A percentile compares a stretch with the other conserved stretches of the same genome.
Conservation (phyloP, 2,113 vertebrate species). For the Eolophus roseicapilla region DNA sequence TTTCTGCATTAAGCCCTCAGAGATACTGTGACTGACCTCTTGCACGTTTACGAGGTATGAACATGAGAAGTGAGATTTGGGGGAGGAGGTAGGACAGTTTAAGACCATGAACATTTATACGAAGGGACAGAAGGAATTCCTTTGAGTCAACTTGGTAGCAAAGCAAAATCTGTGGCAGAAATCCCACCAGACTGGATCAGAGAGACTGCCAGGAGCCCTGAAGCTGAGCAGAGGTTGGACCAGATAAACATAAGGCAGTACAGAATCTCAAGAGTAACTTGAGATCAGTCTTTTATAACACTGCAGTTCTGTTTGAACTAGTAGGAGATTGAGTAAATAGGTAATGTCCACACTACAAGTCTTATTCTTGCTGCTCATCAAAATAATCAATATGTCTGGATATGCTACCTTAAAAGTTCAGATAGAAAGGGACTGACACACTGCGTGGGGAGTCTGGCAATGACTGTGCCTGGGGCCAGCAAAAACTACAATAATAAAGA, state of each 20-base stretch:
- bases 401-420: background rate
- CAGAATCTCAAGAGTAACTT: background rate
- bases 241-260: background rate
- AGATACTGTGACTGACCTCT: background rate
- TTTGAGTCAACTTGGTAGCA: background rate
- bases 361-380: background rate
- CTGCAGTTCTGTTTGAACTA: background rate
- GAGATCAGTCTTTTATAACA: background rate
- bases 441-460: background rate
- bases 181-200: background rate
- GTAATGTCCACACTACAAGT: accelerated
- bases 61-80: background rate
- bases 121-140: background rate
- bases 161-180: background rate
- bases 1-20: background rate
- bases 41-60: background rate
- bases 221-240: background rate
- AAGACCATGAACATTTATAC: background rate
- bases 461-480: background rate
- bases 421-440: background rate
- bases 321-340: background rate
- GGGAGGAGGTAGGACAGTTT: background rate
- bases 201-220: background rate
- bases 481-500: background rate
- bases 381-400: background rate